Evolutionary conservation across 2,113 vertebrate genomes (phyloP), one percentile per base, ranked within the genome.

Genomic region (Etia nguti): DNA sequence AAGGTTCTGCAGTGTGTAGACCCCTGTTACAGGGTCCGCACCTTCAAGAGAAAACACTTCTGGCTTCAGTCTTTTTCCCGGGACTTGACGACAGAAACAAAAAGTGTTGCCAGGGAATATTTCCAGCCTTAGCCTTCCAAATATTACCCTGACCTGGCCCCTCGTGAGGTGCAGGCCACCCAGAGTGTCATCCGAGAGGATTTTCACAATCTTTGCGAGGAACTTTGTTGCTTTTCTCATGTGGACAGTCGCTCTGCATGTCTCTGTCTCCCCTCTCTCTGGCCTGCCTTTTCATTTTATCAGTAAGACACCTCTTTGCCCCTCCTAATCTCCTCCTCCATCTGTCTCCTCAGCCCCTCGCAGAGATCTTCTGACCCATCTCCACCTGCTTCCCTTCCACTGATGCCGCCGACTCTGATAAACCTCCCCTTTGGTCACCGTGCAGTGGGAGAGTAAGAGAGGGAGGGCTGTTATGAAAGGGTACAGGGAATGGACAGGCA

Each of bases 271-370:
- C 48, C 36, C 36, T 54, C 81, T 56, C 77, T 65, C 7, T n/a
- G n/a, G 22, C 80, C 80, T 81, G 84, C 46, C 56, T 77, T 89
- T 85, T 80, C 56, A 91, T 89, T 84, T 86, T 24, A 81, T 52
- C 92, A 85, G 18, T 83, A 75, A 89, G 88, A 86, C 16, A 80
- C 75, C 57, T 90, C 73, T 82, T 50, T 84, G n/a, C 90, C 85
- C 84, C 65, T 70, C 60, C 82, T 88, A 80, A 90, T 90, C 89
- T 84, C 86, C 85, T 82, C 55, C 86, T 93, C 89, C 86, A 88
- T 90, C 88, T 87, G 86, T 80, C 84, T 95, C 90, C 85, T 85
- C 84, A 82, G 90, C 54, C 77, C 26, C 84, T 77, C 38, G 34
- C 70, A 80, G 52, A 75, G 87, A 84, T 89, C 88, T 29, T 90